phyloP scores from a whole-genome alignment of 92 coral and sea anemone genomes.

The Phenganax stokvisi region DNA sequence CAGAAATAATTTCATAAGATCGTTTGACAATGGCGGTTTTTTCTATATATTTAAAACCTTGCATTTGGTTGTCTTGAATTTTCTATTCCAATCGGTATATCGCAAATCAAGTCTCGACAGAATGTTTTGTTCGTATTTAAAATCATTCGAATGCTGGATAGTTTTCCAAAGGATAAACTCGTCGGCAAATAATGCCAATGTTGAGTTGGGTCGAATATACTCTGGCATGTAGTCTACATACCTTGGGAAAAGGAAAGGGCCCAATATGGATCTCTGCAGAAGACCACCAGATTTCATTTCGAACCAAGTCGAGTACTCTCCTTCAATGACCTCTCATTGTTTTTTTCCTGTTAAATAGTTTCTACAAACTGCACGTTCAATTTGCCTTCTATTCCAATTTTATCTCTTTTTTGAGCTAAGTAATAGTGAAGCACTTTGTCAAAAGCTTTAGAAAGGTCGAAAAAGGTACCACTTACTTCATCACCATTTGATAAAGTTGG shows the following conservation, averaged over 20 bases:
- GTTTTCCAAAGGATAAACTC: constrained; percentile 32
- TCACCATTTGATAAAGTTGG: neutral
- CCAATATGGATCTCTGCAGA: too few relatives aligned
- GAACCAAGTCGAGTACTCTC: constrained; percentile 28
- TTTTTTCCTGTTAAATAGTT: constrained; percentile 34
- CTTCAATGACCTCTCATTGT: constrained; percentile 40
- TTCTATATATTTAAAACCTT: neutral
- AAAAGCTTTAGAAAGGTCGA: constrained; percentile 11
- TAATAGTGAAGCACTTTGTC: neutral
- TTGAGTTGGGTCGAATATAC: constrained; percentile 22
- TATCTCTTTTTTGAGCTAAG: neutral
- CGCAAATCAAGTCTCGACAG: neutral
- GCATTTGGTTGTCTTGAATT: neutral
- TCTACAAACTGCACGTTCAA: constrained; percentile 19
- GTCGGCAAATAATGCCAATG: constrained; percentile 41
- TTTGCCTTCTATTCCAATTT: neutral
- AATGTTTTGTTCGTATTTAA: neutral
- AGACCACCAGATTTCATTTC: constrained; percentile 30
- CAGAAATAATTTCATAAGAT: too few relatives aligned
- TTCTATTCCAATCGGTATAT: neutral
- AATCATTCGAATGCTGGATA: neutral
- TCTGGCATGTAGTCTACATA: constrained; percentile 40
- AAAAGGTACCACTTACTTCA: neutral
- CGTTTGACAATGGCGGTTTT: neutral
- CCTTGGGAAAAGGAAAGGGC: constrained; percentile 39